A percentile compares a stretch with the other conserved stretches of the same genome.
Evolutionary conservation across 2,113 vertebrate genomes (phyloP).

Genomic region (Neodon shergylaensis): DNA sequence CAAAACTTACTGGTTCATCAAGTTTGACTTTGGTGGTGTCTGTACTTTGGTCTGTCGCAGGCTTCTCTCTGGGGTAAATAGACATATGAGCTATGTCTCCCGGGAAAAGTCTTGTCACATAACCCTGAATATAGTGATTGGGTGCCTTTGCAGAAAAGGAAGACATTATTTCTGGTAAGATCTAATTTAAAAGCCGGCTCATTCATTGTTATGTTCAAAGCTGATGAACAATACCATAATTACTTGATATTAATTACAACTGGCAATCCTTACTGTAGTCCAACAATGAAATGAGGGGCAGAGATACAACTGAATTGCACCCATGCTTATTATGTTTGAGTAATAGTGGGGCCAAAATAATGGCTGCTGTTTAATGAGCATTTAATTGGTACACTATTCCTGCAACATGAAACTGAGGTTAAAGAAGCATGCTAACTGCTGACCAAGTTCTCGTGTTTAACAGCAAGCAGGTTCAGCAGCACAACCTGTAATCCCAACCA

Average conservation of each 20-base stretch:
- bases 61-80: background rate
- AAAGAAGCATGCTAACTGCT: background rate
- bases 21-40: background rate
- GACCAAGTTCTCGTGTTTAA: background rate
- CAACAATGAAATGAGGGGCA: constrained; percentile 14
- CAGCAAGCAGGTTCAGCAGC: background rate
- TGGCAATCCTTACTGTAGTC: background rate
- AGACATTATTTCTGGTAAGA: background rate
- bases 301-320: background rate
- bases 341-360: background rate
- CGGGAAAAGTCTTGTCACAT: background rate
- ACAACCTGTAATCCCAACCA: background rate
- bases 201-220: background rate
- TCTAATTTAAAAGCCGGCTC: background rate
- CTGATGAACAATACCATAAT: background rate
- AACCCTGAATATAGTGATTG: background rate
- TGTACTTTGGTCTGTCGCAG: background rate
- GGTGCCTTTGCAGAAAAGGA: constrained; percentile 33
- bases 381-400: background rate
- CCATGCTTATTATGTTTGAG: background rate
- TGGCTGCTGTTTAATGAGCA: background rate
- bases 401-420: background rate
- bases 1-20: background rate
- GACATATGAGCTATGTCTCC: background rate
- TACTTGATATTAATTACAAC: background rate